These are phyloP conservation scores for Galleria mellonella DNA, from an alignment of 1,140 invertebrate genomes.

Conservation along the genomic window DNA sequence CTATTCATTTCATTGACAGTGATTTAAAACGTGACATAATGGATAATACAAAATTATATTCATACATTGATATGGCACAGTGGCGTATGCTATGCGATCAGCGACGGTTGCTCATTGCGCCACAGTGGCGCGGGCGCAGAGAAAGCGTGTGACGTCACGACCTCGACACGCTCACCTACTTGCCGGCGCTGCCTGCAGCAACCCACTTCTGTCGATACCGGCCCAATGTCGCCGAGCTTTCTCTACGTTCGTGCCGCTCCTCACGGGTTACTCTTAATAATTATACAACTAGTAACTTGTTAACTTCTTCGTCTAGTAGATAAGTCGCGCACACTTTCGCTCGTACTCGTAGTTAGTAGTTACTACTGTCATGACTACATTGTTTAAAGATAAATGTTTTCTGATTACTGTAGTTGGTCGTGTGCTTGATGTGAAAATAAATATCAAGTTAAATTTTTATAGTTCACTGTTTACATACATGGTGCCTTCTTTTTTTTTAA, in stretches of 20 bases:
- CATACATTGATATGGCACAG: too few relatives aligned
- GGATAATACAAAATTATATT: too few relatives aligned
- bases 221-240: conserved; percentile 59
- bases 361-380: neutral
- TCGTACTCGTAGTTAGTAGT: neutral
- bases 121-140: conserved; percentile 50
- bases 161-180: conserved; percentile 71
- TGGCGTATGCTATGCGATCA: conserved; percentile 10
- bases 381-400: neutral
- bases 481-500: too few relatives aligned
- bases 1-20: too few relatives aligned
- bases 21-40: too few relatives aligned
- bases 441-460: too few relatives aligned
- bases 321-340: neutral
- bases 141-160: conserved; percentile 69
- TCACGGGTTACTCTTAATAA: conserved; percentile 6
- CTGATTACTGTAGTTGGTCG: too few relatives aligned
- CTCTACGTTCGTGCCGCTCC: conserved; percentile 23
- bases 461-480: too few relatives aligned
- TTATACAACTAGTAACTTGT: neutral
- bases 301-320: neutral
- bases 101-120: conserved; percentile 24
- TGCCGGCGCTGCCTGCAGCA: conserved; percentile 43
- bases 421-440: too few relatives aligned
- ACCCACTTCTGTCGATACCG: conserved; percentile 48